phyloP scores from a whole-genome alignment of 2,797 vertebrate genomes.

The Euthynnus affinis region DNA sequence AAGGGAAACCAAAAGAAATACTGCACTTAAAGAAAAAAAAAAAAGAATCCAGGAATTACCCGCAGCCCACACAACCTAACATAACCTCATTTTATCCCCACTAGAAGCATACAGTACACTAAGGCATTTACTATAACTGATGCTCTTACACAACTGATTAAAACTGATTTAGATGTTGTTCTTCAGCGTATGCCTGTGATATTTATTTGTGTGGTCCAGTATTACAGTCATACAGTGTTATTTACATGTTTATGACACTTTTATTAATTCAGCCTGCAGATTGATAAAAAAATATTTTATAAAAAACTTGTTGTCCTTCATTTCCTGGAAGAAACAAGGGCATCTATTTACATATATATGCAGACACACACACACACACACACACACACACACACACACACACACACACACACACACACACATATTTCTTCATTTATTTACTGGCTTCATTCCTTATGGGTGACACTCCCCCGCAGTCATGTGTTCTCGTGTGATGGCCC shows the following conservation, averaged over 20 bases:
- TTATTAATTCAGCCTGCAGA: background rate
- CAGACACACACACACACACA: background rate
- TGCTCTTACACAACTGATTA: background rate
- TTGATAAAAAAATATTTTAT: background rate
- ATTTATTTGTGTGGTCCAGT: background rate
- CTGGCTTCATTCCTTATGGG: slow-evolving; percentile 24
- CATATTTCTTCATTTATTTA: background rate
- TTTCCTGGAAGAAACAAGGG: background rate
- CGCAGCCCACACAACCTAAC: slow-evolving; percentile 5
- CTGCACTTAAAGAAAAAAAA: background rate
- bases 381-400: background rate
- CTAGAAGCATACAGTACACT: background rate
- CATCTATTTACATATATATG: background rate
- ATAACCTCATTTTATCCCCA: background rate
- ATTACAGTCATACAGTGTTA: background rate
- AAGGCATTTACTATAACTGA: background rate
- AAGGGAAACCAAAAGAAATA: slow-evolving; percentile 4
- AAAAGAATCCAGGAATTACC: slow-evolving; percentile 29
- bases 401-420: slow-evolving; percentile 2
- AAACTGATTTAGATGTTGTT: background rate
- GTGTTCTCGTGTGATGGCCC: slow-evolving; percentile 38
- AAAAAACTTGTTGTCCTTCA: background rate
- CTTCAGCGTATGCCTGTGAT: background rate
- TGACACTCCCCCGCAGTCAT: slow-evolving; percentile 35
- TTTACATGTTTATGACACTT: background rate